Evolutionary conservation across 2,113 vertebrate genomes (phyloP).

Genomic region (Mixornis gularis): DNA sequence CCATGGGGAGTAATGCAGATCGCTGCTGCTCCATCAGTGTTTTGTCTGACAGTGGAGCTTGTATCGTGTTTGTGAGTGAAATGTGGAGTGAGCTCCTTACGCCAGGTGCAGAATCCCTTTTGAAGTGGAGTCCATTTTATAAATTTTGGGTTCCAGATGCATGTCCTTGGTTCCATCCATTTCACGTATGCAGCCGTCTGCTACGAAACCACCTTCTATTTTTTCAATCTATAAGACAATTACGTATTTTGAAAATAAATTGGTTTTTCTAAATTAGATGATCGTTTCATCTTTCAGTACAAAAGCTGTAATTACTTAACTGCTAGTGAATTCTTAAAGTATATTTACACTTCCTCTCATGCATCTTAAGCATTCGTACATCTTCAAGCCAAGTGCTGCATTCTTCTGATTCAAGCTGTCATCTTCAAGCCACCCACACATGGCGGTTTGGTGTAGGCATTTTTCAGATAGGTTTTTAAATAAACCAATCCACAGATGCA

Average conservation of each 20-base stretch:
- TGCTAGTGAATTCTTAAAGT: neutral
- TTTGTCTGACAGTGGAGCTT: neutral
- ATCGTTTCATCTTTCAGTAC: neutral
- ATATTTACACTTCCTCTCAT: neutral
- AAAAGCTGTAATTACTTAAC: conserved; percentile 36
- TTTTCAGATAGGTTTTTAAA: conserved; percentile 7
- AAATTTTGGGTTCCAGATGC: neutral
- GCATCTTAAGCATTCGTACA: neutral
- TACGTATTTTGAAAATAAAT: conserved; percentile 7
- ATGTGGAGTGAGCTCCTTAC: neutral
- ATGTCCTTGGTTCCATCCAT: neutral
- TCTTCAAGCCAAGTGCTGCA: neutral
- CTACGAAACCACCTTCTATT: neutral
- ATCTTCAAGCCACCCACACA: neutral
- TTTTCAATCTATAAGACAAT: neutral
- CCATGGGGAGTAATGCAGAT: neutral
- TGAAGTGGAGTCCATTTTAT: neutral
- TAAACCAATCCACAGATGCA: neutral
- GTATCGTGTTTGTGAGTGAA: neutral
- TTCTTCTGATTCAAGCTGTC: neutral
- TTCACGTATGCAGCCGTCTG: neutral
- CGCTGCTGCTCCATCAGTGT: neutral
- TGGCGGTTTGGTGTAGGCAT: neutral
- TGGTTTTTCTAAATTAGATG: neutral
- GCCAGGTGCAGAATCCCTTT: neutral